These are phyloP conservation scores for Cheirogaleus medius DNA, from an alignment of 2,113 vertebrate genomes.

Conservation along the genomic window DNA sequence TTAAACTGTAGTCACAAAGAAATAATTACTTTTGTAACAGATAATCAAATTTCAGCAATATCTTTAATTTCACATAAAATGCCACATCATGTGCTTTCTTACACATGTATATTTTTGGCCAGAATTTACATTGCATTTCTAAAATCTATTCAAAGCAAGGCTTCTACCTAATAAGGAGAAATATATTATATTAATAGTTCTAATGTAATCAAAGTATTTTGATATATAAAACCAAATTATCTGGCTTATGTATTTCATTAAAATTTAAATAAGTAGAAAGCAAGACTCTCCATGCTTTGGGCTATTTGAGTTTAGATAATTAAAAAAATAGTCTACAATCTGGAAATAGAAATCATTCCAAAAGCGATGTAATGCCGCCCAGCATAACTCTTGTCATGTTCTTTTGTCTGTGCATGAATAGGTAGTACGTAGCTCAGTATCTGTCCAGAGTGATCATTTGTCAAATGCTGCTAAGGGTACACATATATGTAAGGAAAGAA, in stretches of 20 bases:
- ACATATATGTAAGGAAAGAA: neutral
- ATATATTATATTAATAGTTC: neutral
- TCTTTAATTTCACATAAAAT: neutral
- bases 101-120: neutral
- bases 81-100: neutral
- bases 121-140: neutral
- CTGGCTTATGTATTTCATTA: neutral
- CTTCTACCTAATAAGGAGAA: neutral
- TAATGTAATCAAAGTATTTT: neutral
- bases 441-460: neutral
- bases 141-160: neutral
- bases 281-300: neutral
- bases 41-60: neutral
- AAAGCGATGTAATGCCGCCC: neutral
- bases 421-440: too few species aligned
- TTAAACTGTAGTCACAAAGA: neutral
- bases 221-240: neutral
- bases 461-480: neutral
- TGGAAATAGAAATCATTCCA: neutral
- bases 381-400: neutral
- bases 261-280: neutral
- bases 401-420: neutral
- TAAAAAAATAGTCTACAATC: neutral
- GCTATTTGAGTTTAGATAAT: neutral
- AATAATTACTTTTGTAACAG: neutral